These are phyloP conservation scores for Smutsia gigantea DNA, from an alignment of 2,797 vertebrate species.

Conservation along the genomic window DNA sequence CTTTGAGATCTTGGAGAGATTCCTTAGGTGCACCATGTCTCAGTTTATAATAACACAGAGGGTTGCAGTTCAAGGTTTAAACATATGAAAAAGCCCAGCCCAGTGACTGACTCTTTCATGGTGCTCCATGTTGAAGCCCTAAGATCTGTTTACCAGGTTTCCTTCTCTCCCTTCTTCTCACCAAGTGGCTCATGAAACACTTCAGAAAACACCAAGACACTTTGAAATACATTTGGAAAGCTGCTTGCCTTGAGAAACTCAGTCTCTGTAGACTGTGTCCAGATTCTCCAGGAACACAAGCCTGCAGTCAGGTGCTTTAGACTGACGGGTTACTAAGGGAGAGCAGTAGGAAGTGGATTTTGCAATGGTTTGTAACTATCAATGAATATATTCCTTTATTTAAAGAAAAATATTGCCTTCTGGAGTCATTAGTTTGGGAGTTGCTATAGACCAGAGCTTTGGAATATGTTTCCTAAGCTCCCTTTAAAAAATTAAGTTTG, in stretches of 20 bases:
- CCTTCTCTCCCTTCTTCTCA: neutral
- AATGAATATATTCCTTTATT: neutral
- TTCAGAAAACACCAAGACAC: neutral
- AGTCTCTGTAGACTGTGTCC: neutral
- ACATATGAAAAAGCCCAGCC: neutral
- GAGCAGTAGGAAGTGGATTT: neutral
- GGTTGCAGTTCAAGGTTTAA: neutral
- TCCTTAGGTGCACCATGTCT: neutral
- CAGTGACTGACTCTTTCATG: neutral
- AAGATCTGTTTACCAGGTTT: neutral
- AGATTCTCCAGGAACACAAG: neutral
- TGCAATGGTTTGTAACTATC: neutral
- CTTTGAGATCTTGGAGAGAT: neutral
- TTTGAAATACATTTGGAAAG: neutral
- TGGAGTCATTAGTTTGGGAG: neutral
- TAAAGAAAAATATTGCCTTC: neutral
- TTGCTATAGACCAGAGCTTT: neutral
- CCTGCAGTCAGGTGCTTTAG: neutral
- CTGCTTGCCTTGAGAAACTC: neutral
- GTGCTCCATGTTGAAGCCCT: neutral
- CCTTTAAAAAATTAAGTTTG: neutral
- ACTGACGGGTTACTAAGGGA: neutral
- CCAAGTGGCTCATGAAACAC: neutral
- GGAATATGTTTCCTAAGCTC: neutral
- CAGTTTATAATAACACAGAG: neutral